Evolutionary conservation across 64 coral and sea anemone genomes (phyloP), one percentile per base, ranked within the genome.

Genomic region (Pocillopora damicornis): DNA sequence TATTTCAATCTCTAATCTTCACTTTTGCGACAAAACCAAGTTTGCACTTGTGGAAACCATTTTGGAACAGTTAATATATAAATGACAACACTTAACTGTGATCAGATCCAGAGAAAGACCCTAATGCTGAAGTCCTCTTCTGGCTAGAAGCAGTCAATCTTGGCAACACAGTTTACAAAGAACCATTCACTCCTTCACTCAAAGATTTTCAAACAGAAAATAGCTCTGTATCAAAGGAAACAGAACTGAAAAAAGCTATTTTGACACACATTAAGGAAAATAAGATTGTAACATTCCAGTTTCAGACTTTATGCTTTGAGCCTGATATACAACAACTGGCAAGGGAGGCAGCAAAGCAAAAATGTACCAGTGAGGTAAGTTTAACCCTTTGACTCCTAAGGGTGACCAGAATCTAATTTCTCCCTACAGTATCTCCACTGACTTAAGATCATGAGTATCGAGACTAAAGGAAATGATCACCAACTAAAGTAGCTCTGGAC

Each of bases 61-160:
- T 26, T 35, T 17, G 15, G 1, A 22, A 20, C 23, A 30, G 2
- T 10, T 25, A 17, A 9, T 83, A 65, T 1, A 37, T 59, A 35
- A 64, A 34, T 86, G 16, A 15, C 37, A 85, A 45, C 1, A 73
- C 61, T 88, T 75, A 62, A 75, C 86, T 76, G 25, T 9, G 6
- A 0, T 76, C 1, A 88, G 86, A 63, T 56, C 66, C 74, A 63
- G 73, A 76, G 36, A 61, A 57, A 57, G 86, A 94, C 58, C 87
- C 87, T 1, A 94, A 98, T 87, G 87, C 60, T 35, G 95, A 98
- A 76, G 75, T 81, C 69, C 65, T 98, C 20, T 91, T 92, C 76
- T 98, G 95, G 95, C 83, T 98, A 16, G 95, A 98, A 14, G 87
- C 89, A 7, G 62, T 98, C 42, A 86, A 94, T 65, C 76, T 94